phyloP scores from a whole-genome alignment of 2,797 vertebrate genomes.

The Bovichtus variegatus region DNA sequence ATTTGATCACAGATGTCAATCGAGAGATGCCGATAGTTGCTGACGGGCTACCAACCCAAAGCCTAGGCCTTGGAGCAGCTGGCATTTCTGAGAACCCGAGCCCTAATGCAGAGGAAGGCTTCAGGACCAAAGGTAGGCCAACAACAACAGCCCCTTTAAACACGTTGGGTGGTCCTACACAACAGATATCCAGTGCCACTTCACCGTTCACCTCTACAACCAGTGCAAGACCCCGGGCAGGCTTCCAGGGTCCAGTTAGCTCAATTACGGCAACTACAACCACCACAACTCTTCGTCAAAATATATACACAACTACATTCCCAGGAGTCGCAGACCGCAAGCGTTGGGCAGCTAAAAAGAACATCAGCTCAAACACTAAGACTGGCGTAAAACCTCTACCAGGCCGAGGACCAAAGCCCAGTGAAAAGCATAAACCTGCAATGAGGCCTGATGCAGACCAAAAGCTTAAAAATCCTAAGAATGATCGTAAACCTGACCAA shows the following conservation, averaged over 20 bases:
- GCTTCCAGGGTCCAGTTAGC: constrained; percentile 11
- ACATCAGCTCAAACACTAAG: constrained; percentile 47
- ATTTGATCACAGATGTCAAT: constrained; percentile 50
- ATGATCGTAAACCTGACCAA: constrained; percentile 51
- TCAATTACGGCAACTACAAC: constrained; percentile 28
- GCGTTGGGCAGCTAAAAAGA: constrained; percentile 38
- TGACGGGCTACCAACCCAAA: constrained; percentile 30
- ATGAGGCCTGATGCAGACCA: constrained; percentile 45
- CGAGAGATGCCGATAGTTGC: constrained; percentile 24
- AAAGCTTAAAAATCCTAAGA: constrained; percentile 48
- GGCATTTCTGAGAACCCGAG: constrained; percentile 4
- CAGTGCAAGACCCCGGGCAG: constrained; percentile 2
- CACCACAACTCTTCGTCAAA: constrained; percentile 21
- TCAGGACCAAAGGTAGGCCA: constrained; percentile 14
- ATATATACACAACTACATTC: constrained; percentile 32
- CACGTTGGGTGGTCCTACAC: constrained; percentile 16
- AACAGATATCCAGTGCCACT: constrained; percentile 20
- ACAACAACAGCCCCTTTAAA: constrained; percentile 20
- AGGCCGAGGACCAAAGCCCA: constrained; percentile 24
- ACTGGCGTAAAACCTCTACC: constrained; percentile 28
- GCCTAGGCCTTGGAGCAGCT: constrained; percentile 9
- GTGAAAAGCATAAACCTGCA: constrained; percentile 44
- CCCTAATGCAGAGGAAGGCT: constrained; percentile 11
- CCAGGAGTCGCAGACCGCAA: constrained; percentile 17
- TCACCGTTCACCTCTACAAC: constrained; percentile 10